Evolutionary conservation across 2,113 vertebrate species (phyloP).

Genomic region (Meriones unguiculatus): DNA sequence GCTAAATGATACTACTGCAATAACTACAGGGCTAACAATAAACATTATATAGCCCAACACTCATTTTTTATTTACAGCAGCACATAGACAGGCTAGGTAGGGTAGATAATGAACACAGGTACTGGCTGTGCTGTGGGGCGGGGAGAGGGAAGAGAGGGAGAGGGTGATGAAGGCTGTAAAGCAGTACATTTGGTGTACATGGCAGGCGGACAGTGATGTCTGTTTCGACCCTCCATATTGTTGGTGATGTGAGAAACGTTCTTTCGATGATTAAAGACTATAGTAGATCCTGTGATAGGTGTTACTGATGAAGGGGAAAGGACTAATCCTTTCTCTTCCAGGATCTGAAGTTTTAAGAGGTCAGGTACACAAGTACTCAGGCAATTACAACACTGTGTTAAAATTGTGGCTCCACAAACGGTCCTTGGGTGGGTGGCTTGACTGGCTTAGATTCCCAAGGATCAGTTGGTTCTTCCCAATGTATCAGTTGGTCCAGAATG

Average conservation of each 20-base stretch:
- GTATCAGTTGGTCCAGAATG: neutral
- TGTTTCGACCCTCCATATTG: neutral
- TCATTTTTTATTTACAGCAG: too few species aligned
- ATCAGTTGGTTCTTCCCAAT: neutral
- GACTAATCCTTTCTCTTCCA: neutral
- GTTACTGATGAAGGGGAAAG: neutral
- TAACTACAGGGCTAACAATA: too few species aligned
- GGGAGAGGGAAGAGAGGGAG: too few species aligned
- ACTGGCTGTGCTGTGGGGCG: neutral
- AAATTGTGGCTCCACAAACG: neutral
- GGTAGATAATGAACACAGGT: neutral
- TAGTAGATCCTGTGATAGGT: neutral
- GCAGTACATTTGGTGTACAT: neutral
- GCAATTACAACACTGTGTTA: neutral
- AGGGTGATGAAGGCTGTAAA: fast-evolving
- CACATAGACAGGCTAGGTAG: neutral
- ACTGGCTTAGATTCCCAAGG: neutral
- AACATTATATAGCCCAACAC: too few species aligned
- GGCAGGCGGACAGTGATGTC: neutral
- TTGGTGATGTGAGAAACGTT: neutral
- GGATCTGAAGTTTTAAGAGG: conserved; percentile 6
- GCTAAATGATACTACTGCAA: too few species aligned
- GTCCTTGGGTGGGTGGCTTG: neutral
- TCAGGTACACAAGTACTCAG: neutral
- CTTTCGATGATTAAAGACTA: conserved; percentile 6